These are phyloP conservation scores for Clytia hemisphaerica DNA, from an alignment of 30 jellyfish, hydroid and myxozoan species.

Conservation along the genomic window DNA sequence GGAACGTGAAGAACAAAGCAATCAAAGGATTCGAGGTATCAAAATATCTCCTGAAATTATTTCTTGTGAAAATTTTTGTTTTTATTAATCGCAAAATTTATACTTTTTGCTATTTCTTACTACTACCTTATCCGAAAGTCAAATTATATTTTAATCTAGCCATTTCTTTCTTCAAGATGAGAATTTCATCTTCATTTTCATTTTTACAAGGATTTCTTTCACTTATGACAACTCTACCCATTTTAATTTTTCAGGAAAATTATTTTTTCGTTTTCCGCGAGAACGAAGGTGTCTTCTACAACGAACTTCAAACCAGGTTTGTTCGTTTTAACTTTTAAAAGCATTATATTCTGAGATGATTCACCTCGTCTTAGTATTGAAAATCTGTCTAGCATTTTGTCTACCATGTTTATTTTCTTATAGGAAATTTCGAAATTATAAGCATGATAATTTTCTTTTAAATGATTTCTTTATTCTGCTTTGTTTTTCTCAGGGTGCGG, in stretches of 20 bases:
- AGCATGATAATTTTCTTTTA: too few species aligned
- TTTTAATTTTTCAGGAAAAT: constrained; percentile 57
- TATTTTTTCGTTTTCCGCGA: constrained; percentile 76
- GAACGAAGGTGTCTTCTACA: constrained; percentile 88
- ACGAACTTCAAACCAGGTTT: constrained; percentile 93
- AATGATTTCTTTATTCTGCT: not conserved
- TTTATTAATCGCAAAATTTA: too few species aligned
- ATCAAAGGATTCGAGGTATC: constrained; percentile 90
- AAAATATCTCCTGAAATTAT: not conserved
- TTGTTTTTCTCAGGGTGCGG: constrained; percentile 53
- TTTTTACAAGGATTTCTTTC: not conserved
- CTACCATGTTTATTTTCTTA: not conserved
- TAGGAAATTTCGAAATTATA: too few species aligned
- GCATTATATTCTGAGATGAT: too few species aligned
- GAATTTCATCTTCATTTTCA: too few species aligned
- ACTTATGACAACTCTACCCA: not conserved
- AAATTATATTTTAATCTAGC: not conserved
- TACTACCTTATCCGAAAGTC: too few species aligned
- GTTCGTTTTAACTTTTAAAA: too few species aligned
- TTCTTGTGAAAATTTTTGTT: too few species aligned
- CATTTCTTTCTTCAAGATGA: not conserved
- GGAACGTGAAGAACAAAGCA: constrained; percentile 99
- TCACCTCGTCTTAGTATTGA: too few species aligned
- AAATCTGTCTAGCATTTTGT: not conserved
- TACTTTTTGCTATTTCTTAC: too few species aligned